Base-by-base conservation (phyloP, 2,888 invertebrate species). In the Euphydryas editha region DNA sequence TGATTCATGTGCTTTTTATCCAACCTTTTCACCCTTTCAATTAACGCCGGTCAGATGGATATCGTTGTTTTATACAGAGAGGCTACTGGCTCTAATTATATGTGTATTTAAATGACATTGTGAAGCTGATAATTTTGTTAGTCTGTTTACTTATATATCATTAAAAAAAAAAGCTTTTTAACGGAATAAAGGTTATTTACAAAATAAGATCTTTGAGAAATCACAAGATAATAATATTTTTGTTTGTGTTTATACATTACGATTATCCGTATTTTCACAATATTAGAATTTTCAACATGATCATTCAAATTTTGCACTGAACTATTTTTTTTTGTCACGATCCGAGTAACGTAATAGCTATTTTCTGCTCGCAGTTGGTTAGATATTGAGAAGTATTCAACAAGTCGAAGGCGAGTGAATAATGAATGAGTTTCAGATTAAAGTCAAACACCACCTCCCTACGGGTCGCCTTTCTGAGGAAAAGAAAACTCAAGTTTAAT, bases 371-470 rank as follows among this genome's bases (percentile, higher is more conserved):
- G 8, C 46, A 49, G 21, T 49, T 13, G 49, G 49, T 49, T 21
- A 15, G 15, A 49, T 20, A 10, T 15, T 13, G 13, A 49, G 21
- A 21, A 21, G 10, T 5, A 11, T 76, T 76, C 76, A 64, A 73
- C 76, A 76, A 74, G 72, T 67, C 51, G 73, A 75, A 79, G 78
- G 76, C 78, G 77, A 81, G 82, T 83, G 83, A 80, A 82, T 83
- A 78, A n/a, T n/a, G n/a, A n/a, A n/a, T n/a, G n/a, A n/a, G n/a
- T n/a, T n/a, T n/a, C n/a, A n/a, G n/a, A n/a, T n/a, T n/a, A 83
- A 83, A 83, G 73, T 75, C 68, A 70, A 72, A 70, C 59, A 70
- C 5, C n/a, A 8, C 44, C 2, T 17, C 44, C 4, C 5, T 46
- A 0, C 13, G 49, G 49, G 21, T 49, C 49, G 1, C 17, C 13